Base-by-base conservation (phyloP, 64 coral and sea anemone genomes). In the Pachyseris speciosa region DNA sequence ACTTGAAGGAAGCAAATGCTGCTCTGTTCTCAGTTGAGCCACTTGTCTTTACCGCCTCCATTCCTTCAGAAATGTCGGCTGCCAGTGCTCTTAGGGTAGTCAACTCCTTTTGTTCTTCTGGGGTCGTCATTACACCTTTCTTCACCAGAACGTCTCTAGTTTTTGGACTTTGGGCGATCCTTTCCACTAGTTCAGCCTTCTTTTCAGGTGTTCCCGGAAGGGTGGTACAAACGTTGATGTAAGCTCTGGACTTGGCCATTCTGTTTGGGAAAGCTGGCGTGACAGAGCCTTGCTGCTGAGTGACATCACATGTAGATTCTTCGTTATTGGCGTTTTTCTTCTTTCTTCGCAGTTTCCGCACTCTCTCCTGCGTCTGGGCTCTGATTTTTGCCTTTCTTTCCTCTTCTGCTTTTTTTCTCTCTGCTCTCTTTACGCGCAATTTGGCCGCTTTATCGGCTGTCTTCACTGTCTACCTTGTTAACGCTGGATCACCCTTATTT, bases 71-170 rank as follows among this genome's bases (percentile, higher is more conserved):
- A 24, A 88, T 39, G 30, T 88, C 85, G 4, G 33, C 13, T 11
- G 67, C 38, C 0, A 87, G 24, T 2, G 67, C 84, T 73, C 29
- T 87, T 24, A 87, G 45, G 19, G 67, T 6, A 1, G 33, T n/a
- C 4, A 39, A 20, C 72, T 87, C 67, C 50, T 88, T 72, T 75
- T 88, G 34, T n/a, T 88, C 68, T 41, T 88, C 69, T 20, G 69
- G 68, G 12, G 85, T 32, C 59, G 58, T 72, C 6, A 88, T 26
- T 29, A 72, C 1, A 0, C 84, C 84, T 13, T 53, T 32, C 7
- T 32, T 52, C 9, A 24, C 30, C 0, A 88, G 68, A 13, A 8
- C 25, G 22, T 73, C 69, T 53, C 85, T 32, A 34, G 69, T 75
- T 52, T 12, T 26, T 48, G 73, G 73, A 76, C 73, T 76, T 15